Base-by-base conservation (phyloP, 2,888 invertebrate genomes). In the Myathropa florea region DNA sequence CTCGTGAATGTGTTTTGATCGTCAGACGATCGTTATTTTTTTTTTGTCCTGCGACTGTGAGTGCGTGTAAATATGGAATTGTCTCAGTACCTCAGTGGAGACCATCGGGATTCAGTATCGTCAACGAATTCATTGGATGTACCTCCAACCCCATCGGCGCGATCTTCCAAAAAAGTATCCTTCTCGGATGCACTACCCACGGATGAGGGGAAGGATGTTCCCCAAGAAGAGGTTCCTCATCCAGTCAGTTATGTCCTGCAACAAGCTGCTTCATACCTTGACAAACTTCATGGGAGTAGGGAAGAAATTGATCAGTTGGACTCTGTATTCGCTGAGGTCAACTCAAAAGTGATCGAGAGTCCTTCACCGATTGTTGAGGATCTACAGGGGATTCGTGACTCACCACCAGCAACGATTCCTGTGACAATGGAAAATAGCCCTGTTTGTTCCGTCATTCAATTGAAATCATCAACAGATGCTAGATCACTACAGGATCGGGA, bases 151-250 rank as follows among this genome's bases (percentile, higher is more conserved):
- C 91, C 92, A 2, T 91, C 92, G 4, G 89, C 90, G 76, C 90
- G 92, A 14, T 91, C 91, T 2, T 91, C 92, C 10, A 93, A 93
- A 88, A 92, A 92, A 88, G 93, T 93, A 0, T 93, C 93, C 83
- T 93, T 93, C 88, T 93, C 93, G 18, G 93, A 93, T 88, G 91
- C 92, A 70, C 88, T 92, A 72, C 91, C 93, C 7, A 86, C 85
- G 6, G 81, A 86, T 59, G 46, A 76, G 26, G 46, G 61, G 9
- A 46, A 46, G 7, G 18, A n/a, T n/a, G 14, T 30, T 26, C 21
- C 7, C 18, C 63, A 55, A 0, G 65, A 78, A 3, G 18, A 26
- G 28, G 3, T 9, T 10, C 23, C 57, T 9, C 39, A 76, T 55
- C 88, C 88, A 7, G 89, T 92, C 21, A 91, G 91, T 81, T 91